Evolutionary conservation across 1,140 invertebrate genomes (phyloP).

Genomic region (Trachymyrmex cornetzi): DNA sequence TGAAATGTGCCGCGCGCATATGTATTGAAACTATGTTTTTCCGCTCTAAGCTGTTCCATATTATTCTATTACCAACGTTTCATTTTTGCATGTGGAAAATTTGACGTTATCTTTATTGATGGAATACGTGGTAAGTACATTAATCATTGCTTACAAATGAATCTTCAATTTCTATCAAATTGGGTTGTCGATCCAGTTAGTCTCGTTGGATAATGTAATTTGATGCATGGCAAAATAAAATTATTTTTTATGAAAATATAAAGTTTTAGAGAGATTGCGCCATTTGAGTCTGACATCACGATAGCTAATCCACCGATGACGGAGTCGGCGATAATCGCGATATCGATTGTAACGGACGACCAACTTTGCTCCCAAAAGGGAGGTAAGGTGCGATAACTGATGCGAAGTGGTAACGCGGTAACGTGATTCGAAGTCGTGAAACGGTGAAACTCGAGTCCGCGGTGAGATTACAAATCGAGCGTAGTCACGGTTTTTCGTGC

Average conservation of each 20-base stretch:
- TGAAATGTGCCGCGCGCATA: conserved; percentile 23
- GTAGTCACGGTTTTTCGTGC: conserved; percentile 70
- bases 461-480: conserved; percentile 66
- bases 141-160: background rate
- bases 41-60: background rate
- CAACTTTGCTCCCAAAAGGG: conserved; percentile 46
- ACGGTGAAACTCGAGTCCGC: conserved; percentile 59
- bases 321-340: conserved; percentile 48
- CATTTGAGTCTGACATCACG: background rate
- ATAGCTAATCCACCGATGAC: conserved; percentile 34
- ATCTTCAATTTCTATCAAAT: conserved; percentile 1
- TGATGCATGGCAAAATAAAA: background rate
- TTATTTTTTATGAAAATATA: background rate
- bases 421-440: conserved; percentile 69
- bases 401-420: conserved; percentile 67
- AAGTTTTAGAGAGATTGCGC: background rate
- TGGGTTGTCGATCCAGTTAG: background rate
- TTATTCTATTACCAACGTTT: background rate
- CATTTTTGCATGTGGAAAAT: background rate
- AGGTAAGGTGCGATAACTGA: conserved; percentile 62
- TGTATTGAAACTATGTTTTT: conserved; percentile 34
- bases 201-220: background rate
- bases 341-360: conserved; percentile 58
- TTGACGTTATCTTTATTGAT: background rate
- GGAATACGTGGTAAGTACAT: background rate